Conservation (phyloP, 1,140 invertebrate species). For the Saxidomus purpurata region DNA sequence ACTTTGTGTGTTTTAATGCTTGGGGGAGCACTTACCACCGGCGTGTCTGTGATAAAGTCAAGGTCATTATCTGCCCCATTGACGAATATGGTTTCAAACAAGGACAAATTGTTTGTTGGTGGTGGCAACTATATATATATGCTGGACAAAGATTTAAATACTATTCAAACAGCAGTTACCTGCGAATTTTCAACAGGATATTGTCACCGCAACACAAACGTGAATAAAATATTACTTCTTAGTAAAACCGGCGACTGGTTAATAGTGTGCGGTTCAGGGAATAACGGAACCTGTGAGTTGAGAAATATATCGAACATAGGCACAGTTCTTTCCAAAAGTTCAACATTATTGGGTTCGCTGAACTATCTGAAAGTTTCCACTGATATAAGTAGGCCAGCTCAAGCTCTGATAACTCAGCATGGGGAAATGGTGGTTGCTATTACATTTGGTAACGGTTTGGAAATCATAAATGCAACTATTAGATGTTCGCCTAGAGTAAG, state of each 20-base stretch:
- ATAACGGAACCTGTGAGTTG: not conserved
- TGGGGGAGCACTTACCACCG: too few species aligned
- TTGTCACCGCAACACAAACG: not conserved
- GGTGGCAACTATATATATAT: not conserved
- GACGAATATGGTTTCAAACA: not conserved
- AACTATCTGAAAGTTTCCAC: not conserved
- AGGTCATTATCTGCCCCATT: not conserved
- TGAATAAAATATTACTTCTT: not conserved
- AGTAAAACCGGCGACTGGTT: not conserved
- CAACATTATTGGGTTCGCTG: not conserved
- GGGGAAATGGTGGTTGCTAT: not conserved
- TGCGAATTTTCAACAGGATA: not conserved
- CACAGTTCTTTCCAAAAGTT: not conserved
- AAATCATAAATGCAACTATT: not conserved
- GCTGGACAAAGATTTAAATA: not conserved
- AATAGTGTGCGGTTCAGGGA: not conserved
- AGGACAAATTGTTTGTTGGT: not conserved
- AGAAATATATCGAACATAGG: not conserved
- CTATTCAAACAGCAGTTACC: not conserved
- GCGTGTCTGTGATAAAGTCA: not conserved
- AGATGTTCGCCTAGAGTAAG: not conserved
- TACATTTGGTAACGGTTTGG: not conserved
- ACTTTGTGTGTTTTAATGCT: too few species aligned
- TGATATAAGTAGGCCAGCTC: not conserved
- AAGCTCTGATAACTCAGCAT: not conserved